Evolutionary conservation across 2,113 vertebrate species (phyloP).

Genomic region (Anas platyrhynchos): DNA sequence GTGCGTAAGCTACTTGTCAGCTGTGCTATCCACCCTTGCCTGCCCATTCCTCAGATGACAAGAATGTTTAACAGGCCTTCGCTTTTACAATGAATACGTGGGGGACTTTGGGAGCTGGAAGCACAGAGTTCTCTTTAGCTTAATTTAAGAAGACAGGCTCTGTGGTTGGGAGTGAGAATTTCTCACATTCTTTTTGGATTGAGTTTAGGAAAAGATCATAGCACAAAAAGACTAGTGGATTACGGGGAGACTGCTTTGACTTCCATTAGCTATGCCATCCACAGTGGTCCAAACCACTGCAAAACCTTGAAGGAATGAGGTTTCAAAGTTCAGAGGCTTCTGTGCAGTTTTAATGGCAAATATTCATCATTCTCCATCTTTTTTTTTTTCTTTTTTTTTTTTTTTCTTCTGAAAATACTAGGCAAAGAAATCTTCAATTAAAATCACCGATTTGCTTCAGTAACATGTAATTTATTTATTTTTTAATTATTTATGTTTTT

Average conservation of each 20-base stretch:
- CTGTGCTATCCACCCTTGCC: neutral
- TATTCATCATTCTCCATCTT: neutral
- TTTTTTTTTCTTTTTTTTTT: neutral
- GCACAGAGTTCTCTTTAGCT: neutral
- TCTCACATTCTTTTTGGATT: neutral
- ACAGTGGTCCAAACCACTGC: neutral
- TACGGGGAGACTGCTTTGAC: neutral
- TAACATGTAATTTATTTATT: neutral
- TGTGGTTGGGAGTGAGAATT: neutral
- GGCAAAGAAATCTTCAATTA: neutral
- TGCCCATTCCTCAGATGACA: neutral
- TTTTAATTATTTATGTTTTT: too few species aligned
- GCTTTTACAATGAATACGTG: neutral
- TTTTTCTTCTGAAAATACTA: neutral
- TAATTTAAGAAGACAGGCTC: conserved; percentile 6
- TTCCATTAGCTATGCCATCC: neutral
- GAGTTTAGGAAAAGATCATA: conserved; percentile 45
- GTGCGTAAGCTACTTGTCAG: neutral
- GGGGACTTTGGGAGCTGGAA: neutral
- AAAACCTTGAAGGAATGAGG: neutral
- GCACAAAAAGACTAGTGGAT: conserved; percentile 18
- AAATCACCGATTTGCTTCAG: neutral
- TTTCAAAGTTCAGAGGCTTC: conserved; percentile 1
- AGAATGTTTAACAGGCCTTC: neutral
- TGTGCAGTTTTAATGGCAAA: neutral